phyloP scores from a whole-genome alignment of 2,113 vertebrate species.

The Catharus fuscescens region DNA sequence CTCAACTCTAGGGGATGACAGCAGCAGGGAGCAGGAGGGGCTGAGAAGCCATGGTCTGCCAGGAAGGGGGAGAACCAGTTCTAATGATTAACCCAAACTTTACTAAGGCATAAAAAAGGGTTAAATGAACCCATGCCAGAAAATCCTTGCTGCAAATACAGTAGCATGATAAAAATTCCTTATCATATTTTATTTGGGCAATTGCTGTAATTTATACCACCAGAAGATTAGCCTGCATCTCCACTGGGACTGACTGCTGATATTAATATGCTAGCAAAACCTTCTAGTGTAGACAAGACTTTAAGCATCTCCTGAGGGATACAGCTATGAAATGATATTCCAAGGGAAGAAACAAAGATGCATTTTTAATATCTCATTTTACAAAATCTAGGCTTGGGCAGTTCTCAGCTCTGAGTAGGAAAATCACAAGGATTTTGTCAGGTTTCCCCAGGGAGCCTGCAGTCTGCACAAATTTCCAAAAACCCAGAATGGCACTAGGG shows the following conservation, averaged over 20 bases:
- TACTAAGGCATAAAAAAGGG: background rate
- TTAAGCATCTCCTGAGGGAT: background rate
- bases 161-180: background rate
- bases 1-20: background rate
- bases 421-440: background rate
- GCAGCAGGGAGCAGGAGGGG: rapidly evolving
- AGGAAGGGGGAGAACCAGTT: background rate
- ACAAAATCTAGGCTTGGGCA: background rate
- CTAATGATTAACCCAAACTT: background rate
- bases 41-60: background rate
- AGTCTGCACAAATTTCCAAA: background rate
- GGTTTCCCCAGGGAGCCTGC: background rate
- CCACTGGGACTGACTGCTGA: background rate
- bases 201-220: background rate
- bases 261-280: background rate
- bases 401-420: background rate
- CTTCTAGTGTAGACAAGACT: background rate
- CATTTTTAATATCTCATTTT: background rate
- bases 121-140: background rate
- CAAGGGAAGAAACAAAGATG: background rate
- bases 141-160: background rate
- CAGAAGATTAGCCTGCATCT: background rate
- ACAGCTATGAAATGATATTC: background rate
- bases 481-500: background rate
- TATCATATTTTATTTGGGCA: background rate